Evolutionary conservation across 2,888 invertebrate genomes (phyloP), one percentile per base, ranked within the genome.

Genomic region (Calameuta filiformis): DNA sequence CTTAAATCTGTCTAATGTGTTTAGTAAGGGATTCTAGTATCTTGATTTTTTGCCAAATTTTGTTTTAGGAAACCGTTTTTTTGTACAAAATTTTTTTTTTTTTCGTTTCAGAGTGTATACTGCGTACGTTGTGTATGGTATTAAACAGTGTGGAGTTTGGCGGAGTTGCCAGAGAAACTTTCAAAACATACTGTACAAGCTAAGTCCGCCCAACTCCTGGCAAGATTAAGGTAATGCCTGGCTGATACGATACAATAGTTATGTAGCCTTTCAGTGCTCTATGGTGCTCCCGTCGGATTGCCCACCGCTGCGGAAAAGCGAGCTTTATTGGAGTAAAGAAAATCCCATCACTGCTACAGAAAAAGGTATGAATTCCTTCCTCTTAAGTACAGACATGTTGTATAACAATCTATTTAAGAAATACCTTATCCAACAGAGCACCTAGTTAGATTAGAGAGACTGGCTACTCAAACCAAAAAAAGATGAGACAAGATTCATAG

Each of bases 211-310:
- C 77, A 77, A 81, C 84, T 79, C 80, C 79, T 79, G 80, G 81
- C 79, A 76, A 83, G 84, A 85, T 85, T 83, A 81, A 85, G 83
- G 81, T 85, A 85, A 86, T 81, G 75, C 79, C 76, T 80, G 78
- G 77, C 76, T 77, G 77, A 82, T 83, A 85, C 82, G 78, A 77
- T 81, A 79, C 79, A 81, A 83, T 82, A 80, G 79, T 81, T 81
- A 77, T 77, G 77, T 73, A 77, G 76, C 83, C 75, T 81, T 78
- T 79, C 71, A 79, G 83, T 82, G 73, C 77, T 83, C 79, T 79
- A 80, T 83, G 82, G 81, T 79, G 80, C 80, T 81, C 82, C 81
- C 69, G 73, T 35, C 75, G 79, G 80, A 76, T 79, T 77, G 77
- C 75, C 68, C 9, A 71, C 31, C 30, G 33, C 33, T 30, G 11